Evolutionary conservation across 2,113 vertebrate species (phyloP), one percentile per base, ranked within the genome.

Genomic region (Trematomus loennbergii): DNA sequence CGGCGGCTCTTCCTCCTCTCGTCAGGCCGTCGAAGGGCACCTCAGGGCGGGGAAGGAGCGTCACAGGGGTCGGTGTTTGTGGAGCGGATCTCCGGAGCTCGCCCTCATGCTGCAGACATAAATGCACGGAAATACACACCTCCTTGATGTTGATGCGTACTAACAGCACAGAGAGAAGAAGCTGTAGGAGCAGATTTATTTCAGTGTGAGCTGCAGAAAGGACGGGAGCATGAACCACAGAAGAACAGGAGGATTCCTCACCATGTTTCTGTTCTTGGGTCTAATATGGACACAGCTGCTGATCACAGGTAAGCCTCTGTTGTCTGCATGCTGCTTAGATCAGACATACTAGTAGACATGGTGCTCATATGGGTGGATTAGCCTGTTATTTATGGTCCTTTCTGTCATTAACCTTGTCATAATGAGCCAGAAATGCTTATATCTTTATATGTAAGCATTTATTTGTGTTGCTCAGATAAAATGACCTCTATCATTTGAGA

Each of bases 271-370:
- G 0, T 16, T 61, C 43, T 29, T 71, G 46, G 53, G 58, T 57
- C 61, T 90, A 0, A n/a, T 72, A 1, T 92, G 91, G 86, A 79
- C 75, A 0, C 89, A 87, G 84, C 83, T 88, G 85, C 89, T 90
- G 68, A 8, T 83, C 65, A 12, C 89, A 91, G 91, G 91, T 92
- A 66, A 81, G 62, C 45, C 1, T 63, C 53, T 68, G 36, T n/a
- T 50, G 5, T 49, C 45, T 55, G 20, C 3, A 0, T 29, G 54
- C 20, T 36, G 22, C 55, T 25, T 63, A 12, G 20, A 48, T 22
- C 9, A 9, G 46, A 13, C 11, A 2, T 48, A 10, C 46, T 48
- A 48, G 45, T 10, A 48, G 46, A 3, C 15, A 48, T 48, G 13
- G 46, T 2, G 46, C 10, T 48, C 11, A 11, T 12, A 48, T 48